Base-by-base conservation (phyloP, 2,797 vertebrate species). In the Channallabes apus region DNA sequence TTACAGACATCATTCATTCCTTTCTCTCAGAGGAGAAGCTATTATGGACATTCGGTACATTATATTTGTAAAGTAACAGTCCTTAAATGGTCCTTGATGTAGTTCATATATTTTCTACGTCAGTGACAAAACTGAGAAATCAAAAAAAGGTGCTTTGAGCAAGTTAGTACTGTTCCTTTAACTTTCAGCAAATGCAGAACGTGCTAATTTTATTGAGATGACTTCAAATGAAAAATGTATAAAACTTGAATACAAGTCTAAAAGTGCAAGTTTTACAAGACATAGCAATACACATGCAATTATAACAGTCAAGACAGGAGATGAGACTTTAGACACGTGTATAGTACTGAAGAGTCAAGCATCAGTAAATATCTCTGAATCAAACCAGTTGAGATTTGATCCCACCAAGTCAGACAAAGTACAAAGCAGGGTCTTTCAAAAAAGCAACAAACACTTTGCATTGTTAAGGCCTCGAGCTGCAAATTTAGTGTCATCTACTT, bases 381-480 rank as follows among this genome's bases (percentile, higher is more conserved):
- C n/a, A 20, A 83, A 62, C 62, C 41, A 18, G 27, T 82, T 67
- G 9, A 18, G 61, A 71, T 56, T 73, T 72, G 29, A 82, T 61
- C 68, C 58, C 69, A 82, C 32, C 81, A 54, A 38, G 68, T 46
- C 65, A 38, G 14, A 82, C 46, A 77, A 67, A 82, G 35, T 41
- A 75, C 61, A 83, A 83, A 75, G 5, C 24, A 2, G 4, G 38
- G 54, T 58, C 12, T 41, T 67, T 24, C 27, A 3, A 62, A 35
- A 77, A 62, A 84, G 65, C 29, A 85, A 56, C 56, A 29, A 41
- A 82, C 75, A 69, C 72, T 41, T 35, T 32, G 81, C 12, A 86
- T 62, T 82, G 82, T 80, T 86, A 87, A 89, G 88, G 86, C 88
- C 56, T 86, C 82, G 41, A 85, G 80, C 29, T 17, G 82, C 35